phyloP scores from a whole-genome alignment of 2,113 vertebrate genomes.

The Gallinago jamesoni region DNA sequence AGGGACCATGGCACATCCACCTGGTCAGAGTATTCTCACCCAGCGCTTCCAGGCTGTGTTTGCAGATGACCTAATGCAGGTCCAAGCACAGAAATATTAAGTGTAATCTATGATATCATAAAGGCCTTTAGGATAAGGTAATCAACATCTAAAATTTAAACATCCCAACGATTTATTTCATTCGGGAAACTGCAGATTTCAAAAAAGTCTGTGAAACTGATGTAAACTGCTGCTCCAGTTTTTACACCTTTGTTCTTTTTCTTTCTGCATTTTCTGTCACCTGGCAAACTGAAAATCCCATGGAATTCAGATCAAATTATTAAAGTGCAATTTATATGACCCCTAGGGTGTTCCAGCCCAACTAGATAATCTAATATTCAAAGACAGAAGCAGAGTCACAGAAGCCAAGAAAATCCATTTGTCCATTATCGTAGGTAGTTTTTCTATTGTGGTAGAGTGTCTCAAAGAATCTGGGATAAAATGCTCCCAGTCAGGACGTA shows the following conservation, averaged over 20 bases:
- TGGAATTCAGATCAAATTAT: not conserved
- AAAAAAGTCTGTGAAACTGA: not conserved
- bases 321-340: constrained; percentile 7
- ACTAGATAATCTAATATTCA: not conserved
- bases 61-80: not conserved
- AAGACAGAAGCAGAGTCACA: not conserved
- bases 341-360: not conserved
- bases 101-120: no score
- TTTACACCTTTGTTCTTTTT: not conserved
- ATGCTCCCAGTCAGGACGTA: not conserved
- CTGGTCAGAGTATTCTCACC: not conserved
- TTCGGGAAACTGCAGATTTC: not conserved
- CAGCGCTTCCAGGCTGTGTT: not conserved
- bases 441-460: not conserved
- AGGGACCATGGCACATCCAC: not conserved
- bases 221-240: not conserved
- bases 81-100: not conserved
- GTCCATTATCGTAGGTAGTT: not conserved
- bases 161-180: not conserved
- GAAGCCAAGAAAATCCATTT: not conserved
- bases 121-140: not conserved
- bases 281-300: not conserved
- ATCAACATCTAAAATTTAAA: not conserved
- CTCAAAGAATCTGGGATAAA: not conserved
- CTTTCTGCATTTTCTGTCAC: not conserved